These are phyloP conservation scores for Zootermopsis nevadensis DNA, from an alignment of 2,888 invertebrate genomes.

Conservation along the genomic window DNA sequence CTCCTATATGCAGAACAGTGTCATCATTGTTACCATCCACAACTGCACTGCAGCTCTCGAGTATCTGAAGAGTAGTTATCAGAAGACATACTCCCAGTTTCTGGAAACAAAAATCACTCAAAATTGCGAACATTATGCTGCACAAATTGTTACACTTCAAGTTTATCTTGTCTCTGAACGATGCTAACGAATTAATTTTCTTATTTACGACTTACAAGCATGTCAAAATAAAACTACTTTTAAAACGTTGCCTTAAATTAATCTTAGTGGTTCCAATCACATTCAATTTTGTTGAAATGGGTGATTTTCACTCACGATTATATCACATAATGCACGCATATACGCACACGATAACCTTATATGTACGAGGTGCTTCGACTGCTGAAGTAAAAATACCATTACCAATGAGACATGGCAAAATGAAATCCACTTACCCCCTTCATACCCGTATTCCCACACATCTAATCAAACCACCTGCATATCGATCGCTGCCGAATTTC, in stretches of 20 bases:
- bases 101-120: slow-evolving; percentile 3
- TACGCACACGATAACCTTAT: background rate
- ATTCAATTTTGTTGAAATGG: background rate
- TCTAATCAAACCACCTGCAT: slow-evolving; percentile 41
- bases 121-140: too few relatives aligned
- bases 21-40: slow-evolving; percentile 60
- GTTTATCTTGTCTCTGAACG: too few relatives aligned
- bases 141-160: too few relatives aligned
- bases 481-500: slow-evolving; percentile 40
- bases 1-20: slow-evolving; percentile 93
- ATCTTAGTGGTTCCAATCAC: background rate
- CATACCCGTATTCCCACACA: slow-evolving; percentile 32
- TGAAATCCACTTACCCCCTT: slow-evolving; percentile 31
- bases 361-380: background rate
- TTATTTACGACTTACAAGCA: background rate
- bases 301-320: background rate
- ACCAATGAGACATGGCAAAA: background rate
- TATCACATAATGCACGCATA: background rate
- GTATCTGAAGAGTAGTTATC: slow-evolving; percentile 30
- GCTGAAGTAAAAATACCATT: background rate
- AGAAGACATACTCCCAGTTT: slow-evolving; percentile 19
- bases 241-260: background rate
- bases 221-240: background rate
- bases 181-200: background rate
- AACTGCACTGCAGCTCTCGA: slow-evolving; percentile 41